A percentile compares a stretch with the other conserved stretches of the same genome.
These are phyloP conservation scores for Neostethus bicornis DNA, from an alignment of 2,797 vertebrate genomes.

Conservation along the genomic window DNA sequence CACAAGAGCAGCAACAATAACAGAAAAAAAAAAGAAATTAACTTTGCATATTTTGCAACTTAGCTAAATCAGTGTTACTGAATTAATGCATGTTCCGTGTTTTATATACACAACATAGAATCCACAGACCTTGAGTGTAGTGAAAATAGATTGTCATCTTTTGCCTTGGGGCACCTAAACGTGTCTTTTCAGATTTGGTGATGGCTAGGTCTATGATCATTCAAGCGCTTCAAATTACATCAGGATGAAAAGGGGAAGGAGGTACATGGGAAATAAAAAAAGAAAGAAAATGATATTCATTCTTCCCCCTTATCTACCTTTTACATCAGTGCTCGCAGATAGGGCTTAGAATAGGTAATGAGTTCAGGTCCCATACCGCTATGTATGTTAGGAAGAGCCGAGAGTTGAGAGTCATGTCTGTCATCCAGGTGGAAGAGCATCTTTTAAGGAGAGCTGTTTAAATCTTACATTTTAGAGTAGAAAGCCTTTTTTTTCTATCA, in stretches of 20 bases:
- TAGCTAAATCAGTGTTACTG: constrained; percentile 52
- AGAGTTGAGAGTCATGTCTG: constrained; percentile 39
- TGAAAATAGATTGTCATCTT: constrained; percentile 78
- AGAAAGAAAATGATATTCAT: constrained; percentile 75
- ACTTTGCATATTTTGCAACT: constrained; percentile 65
- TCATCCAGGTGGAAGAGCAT: constrained; percentile 26
- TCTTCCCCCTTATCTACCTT: constrained; percentile 74
- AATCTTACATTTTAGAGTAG: constrained; percentile 17
- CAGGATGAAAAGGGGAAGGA: constrained; percentile 76
- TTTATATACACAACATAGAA: constrained; percentile 54
- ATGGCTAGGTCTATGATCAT: constrained; percentile 77
- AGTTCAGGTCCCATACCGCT: constrained; percentile 36
- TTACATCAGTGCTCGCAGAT: constrained; percentile 69
- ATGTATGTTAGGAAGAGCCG: constrained; percentile 36
- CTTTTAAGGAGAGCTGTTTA: constrained; percentile 33
- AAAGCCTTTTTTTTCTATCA: constrained; percentile 17
- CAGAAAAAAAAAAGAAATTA: constrained; percentile 21
- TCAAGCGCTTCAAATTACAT: constrained; percentile 80
- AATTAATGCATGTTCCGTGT: constrained; percentile 58
- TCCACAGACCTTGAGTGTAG: constrained; percentile 63
- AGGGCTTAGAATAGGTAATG: constrained; percentile 67
- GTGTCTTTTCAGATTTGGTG: constrained; percentile 79
- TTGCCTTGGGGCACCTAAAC: constrained; percentile 69
- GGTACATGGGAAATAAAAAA: constrained; percentile 69
- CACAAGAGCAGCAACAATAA: constrained; percentile 46